These are phyloP conservation scores for Sylvietta virens DNA, from an alignment of 2,113 vertebrate species.

Conservation along the genomic window DNA sequence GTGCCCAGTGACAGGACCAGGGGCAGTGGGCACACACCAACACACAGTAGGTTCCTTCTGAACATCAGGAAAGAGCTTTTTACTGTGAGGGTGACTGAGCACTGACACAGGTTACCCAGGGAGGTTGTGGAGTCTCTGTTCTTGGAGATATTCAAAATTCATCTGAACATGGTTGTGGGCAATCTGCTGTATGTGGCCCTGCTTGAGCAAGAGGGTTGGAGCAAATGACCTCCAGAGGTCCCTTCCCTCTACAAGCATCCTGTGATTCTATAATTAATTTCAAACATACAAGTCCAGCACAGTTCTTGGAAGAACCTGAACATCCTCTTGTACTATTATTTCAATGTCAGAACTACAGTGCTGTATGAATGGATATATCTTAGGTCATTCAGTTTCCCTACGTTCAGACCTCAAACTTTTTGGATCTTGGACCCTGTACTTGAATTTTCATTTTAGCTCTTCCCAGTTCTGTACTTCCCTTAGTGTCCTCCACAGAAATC, in stretches of 20 bases:
- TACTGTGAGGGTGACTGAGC: not conserved
- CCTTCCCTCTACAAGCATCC: not conserved
- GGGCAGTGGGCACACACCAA: not conserved
- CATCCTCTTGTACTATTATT: not conserved
- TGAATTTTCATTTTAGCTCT: not conserved
- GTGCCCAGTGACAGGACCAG: not conserved
- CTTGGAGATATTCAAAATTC: not conserved
- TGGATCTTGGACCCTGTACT: not conserved
- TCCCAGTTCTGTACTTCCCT: not conserved
- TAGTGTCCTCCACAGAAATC: not conserved
- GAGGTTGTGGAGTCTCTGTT: not conserved
- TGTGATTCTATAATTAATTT: not conserved
- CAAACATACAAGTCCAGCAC: not conserved
- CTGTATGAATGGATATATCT: not conserved
- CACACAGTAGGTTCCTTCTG: not conserved
- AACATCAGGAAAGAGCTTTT: not conserved
- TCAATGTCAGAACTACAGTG: not conserved
- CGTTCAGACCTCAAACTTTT: not conserved
- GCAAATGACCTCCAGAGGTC: not conserved
- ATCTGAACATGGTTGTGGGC: accelerated
- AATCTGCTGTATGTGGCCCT: not conserved
- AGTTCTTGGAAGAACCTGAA: not conserved
- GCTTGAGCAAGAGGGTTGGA: not conserved
- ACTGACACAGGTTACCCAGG: not conserved
- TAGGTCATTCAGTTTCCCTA: not conserved